Evolutionary conservation across 2,888 invertebrate genomes (phyloP).

Genomic region (Cyclophora punctaria): DNA sequence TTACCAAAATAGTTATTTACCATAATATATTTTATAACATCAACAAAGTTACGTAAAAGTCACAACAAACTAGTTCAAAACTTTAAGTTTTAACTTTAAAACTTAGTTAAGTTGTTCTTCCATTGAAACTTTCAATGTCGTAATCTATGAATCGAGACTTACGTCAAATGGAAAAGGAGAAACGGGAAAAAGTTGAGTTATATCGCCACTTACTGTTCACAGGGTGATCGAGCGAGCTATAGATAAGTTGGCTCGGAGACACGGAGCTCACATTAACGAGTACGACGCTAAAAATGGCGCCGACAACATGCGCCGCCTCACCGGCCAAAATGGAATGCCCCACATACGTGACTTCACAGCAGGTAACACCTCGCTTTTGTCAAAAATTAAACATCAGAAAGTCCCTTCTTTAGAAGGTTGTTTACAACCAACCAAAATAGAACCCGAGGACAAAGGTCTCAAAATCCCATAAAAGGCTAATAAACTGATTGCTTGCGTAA

Average conservation of each 20-base stretch:
- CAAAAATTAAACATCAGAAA: neutral
- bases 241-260: slow-evolving; percentile 91
- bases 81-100: too few relatives aligned
- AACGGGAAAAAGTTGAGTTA: too few relatives aligned
- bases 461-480: too few relatives aligned
- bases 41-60: too few relatives aligned
- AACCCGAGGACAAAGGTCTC: too few relatives aligned
- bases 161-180: neutral
- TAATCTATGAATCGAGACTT: neutral
- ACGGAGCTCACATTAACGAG: slow-evolving; percentile 93
- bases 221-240: slow-evolving; percentile 96
- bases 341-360: slow-evolving; percentile 96
- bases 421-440: too few relatives aligned
- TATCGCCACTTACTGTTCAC: slow-evolving; percentile 14
- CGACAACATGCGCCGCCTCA: slow-evolving; percentile 95
- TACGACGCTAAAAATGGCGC: slow-evolving; percentile 96
- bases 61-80: too few relatives aligned
- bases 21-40: too few relatives aligned
- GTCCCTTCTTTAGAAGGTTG: neutral
- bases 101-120: too few relatives aligned
- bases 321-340: slow-evolving; percentile 94
- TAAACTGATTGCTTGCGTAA: too few relatives aligned
- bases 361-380: slow-evolving; percentile 31
- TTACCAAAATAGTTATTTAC: too few relatives aligned
- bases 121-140: neutral